Base-by-base conservation (phyloP, 2,888 invertebrate species). In the Watsonalla cultraria region DNA sequence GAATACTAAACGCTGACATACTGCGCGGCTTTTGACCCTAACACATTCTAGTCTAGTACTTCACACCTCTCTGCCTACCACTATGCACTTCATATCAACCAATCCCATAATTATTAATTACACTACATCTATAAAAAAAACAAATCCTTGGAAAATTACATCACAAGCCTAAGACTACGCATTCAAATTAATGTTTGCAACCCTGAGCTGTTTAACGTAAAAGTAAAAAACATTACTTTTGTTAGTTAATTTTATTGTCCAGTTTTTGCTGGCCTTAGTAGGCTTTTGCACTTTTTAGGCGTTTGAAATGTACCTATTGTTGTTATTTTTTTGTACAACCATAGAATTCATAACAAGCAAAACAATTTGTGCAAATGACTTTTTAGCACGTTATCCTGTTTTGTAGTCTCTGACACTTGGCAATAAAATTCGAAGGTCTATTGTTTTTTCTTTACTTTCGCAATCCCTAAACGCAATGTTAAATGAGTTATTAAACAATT, bases 1-100 rank as follows among this genome's bases (percentile, higher is more conserved):
- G 90, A 89, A 90, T 90, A 90, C 90, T 89, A 89, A 90, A 84
- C 88, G 82, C 88, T 90, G 90, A 90, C 90, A 90, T 80, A 90
- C 90, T 87, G 80, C 86, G 87, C 88, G 90, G 90, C 85, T 89
- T 90, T 90, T 90, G 90, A 90, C 90, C 90, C 89, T 89, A 86
- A 74, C 73, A 89, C 89, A 88, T 90, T 90, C 88, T 90, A 88
- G 86, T 80, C 83, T 86, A 80, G 80, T 76, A 84, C 83, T 86
- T 84, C 76, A 77, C 86, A 85, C 84, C 79, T 84, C 75, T 76
- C 64, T 80, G 76, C 78, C 83, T 77, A 77, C 69, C 73, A 70
- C 64, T 69, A 37, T 68, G 71, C 67, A 68, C 61, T 61, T 65
- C 59, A 54, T 58, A 63, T 59, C 60, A 65, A 60, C 54, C 56